Conservation (phyloP, 2,888 invertebrate species). For the Oligia latruncula region DNA sequence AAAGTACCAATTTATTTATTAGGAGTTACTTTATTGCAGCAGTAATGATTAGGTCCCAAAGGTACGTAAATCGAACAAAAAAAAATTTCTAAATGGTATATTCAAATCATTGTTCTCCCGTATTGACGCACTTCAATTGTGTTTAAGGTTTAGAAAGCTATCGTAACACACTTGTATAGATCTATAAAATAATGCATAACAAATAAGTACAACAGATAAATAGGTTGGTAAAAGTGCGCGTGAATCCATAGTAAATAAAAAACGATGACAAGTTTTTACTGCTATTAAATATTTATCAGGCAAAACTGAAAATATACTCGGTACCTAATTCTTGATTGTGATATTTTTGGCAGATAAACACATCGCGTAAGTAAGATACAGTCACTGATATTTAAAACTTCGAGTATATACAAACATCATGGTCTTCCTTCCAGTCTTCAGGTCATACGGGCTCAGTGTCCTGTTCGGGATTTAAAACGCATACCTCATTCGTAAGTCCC, state of each 20-base stretch:
- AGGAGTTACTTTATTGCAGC: neutral
- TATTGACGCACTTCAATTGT: slow-evolving; percentile 3
- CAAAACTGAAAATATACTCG: neutral
- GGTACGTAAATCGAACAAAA: neutral
- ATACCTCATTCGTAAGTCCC: neutral
- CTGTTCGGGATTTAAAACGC: neutral
- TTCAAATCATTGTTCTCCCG: neutral
- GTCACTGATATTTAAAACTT: neutral
- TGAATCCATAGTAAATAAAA: neutral
- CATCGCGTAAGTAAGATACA: neutral
- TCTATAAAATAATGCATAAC: neutral
- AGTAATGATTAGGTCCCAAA: neutral
- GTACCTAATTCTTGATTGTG: neutral
- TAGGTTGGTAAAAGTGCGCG: neutral
- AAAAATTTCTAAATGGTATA: no score
- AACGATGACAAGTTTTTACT: neutral
- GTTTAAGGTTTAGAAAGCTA: neutral
- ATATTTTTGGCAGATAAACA: neutral
- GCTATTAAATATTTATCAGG: slow-evolving; percentile 18
- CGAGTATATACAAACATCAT: no score
- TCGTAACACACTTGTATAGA: no score
- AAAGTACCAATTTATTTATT: neutral
- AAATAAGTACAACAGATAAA: neutral
- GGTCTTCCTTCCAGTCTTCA: no score
- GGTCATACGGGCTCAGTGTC: no score